Base-by-base conservation (phyloP, 2,888 invertebrate species). In the Eupithecia pulchellata region DNA sequence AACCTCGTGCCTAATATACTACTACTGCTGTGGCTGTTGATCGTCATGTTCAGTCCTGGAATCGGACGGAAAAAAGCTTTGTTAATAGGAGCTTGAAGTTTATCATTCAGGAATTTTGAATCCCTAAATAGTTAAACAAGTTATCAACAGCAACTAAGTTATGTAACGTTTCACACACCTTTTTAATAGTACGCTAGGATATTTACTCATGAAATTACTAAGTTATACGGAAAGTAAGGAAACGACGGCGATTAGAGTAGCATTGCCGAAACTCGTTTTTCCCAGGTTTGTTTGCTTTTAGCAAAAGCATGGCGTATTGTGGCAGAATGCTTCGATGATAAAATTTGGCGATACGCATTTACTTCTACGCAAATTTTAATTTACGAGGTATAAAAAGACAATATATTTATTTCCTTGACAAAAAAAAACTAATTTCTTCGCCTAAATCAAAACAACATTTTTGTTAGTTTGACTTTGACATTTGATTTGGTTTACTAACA, bases 41-140 rank as follows among this genome's bases (percentile, higher is more conserved):
- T 95, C 64, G 95, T 95, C 96, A 96, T 96, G 82, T 96, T 96
- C 83, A 96, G 88, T 72, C 94, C 95, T 94, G 91, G 57, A 94
- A 92, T 64, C 14, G 4, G 36, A 61, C 14, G 4, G 36, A 61
- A 32, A 58, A 60, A 13, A n/a, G 32, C 11, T 58, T n/a, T 32
- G 60, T 57, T 17, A 57, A 9, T 57, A 14, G 29, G 57, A 14
- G 25, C 8, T 25, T 9, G 25, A 42, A 8, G 11, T 25, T 55
- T 14, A 55, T 39, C 39, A n/a, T n/a, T 39, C n/a, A n/a, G 42
- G n/a, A 42, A 47, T 47, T 47, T 39, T 4, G 39, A 39, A 39
- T 39, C 5, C 17, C 17, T n/a, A n/a, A n/a, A n/a, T n/a, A n/a
- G n/a, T n/a, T n/a, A n/a, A n/a, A n/a, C n/a, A n/a, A n/a, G n/a